Evolutionary conservation across 2,888 invertebrate genomes (phyloP), one percentile per base, ranked within the genome.

Genomic region (Drosophila algonquin): DNA sequence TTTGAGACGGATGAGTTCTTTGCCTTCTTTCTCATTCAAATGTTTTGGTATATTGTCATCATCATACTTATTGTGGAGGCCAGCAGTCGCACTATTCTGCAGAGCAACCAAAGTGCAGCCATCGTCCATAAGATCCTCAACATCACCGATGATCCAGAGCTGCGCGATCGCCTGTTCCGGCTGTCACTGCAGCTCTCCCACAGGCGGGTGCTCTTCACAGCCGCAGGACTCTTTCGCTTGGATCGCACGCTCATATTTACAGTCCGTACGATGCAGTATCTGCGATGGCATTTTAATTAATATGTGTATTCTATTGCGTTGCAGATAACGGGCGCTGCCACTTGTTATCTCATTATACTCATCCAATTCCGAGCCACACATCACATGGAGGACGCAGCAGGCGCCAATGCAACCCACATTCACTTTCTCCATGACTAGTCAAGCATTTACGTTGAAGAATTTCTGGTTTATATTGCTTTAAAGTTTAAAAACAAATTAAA

Each of bases 311-410:
- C 6, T 40, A 4, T 30, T n/a, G 40, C 40, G 6, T 59, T 73
- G 8, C 61, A 93, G 93, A 91, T 92, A 44, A 84, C 90, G 50
- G 92, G 92, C 7, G 91, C 92, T 16, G 89, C 92, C 16, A 90
- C 92, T n/a, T 92, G 92, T 64, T 93, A 93, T 69, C 87, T 92
- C 18, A 92, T 93, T 9, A 91, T 93, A 51, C 79, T 93, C 0
- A 82, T 92, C 27, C 93, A 92, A 74, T 92, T 93, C 67, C 89
- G 92, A 0, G 76, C 88, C 4, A 80, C 87, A 8, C 76, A 88
- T 62, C 88, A 85, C 30, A 46, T 80, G 27, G 88, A 85, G 1
- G 88, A 80, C 7, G 9, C 24, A 6, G 57, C 21, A 14, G 24
- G 16, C 7, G 18, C 14, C 5, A 85, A 73, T 53, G 51, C 10